Base-by-base conservation (phyloP, 2,113 vertebrate genomes). In the Gallinago undulata region DNA sequence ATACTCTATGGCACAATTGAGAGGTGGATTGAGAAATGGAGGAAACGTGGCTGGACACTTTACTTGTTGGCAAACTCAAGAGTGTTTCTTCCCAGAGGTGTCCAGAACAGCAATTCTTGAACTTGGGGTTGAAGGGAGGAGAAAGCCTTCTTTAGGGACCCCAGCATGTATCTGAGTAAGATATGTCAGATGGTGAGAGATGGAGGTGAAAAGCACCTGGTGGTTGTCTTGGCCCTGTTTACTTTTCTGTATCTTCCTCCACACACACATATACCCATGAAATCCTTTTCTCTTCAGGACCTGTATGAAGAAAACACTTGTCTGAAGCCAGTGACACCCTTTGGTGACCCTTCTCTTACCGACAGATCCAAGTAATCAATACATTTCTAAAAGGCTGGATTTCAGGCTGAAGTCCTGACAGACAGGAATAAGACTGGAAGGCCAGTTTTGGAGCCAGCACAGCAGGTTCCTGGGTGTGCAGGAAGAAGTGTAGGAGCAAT, bases 391-490 rank as follows among this genome's bases (percentile, higher is more conserved):
- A 74, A 78, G 37, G 5, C 7, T 48, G 2, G 30, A 66, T 39
- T 23, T 77, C 33, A 70, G 35, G 21, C 68, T 73, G 53, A 86
- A 63, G 12, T 62, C 43, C 55, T 72, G 31, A 60, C 33, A 84
- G 74, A 64, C 27, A 21, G 1, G 7, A 75, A 66, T 8, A 14
- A 33, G 8, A 14, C 45, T 74, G 41, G 50, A 87, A 87, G 51
- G 27, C 2, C 45, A 14, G 11, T 56, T 83, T 60, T 57, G 33
- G 33, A 87, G 30, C 10, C 64, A 78, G 57, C 8, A 83, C 7
- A 0, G 0, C 21, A 63, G 47, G 9, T 8, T 72, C 9, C 63
- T 84, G 11, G 35, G 13, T 48, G 35, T 5, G 2, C n/a, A 77
- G 77, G 33, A 62, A 87, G 63, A 87, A 8, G 33, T 0, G 0